phyloP scores from a whole-genome alignment of 2,797 vertebrate genomes.

The Brachyrhaphis roseni region DNA sequence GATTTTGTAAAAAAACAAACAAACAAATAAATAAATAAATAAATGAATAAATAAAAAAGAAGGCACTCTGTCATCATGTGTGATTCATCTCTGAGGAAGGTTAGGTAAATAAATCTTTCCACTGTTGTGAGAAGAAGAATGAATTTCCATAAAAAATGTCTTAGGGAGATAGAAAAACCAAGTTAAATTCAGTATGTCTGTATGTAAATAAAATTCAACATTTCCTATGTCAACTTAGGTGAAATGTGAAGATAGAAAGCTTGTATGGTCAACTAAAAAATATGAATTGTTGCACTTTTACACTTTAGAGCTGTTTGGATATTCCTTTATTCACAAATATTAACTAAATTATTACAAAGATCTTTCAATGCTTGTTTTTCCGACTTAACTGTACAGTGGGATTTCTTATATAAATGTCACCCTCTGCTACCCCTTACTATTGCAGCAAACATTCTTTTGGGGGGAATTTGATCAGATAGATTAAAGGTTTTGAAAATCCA shows the following conservation, averaged over 20 bases:
- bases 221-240: slow-evolving; percentile 5
- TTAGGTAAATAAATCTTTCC: not conserved
- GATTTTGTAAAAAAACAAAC: not conserved
- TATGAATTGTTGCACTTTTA: not conserved
- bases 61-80: not conserved
- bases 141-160: not conserved
- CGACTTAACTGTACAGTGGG: not conserved
- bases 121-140: not conserved
- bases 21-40: too few relatives aligned
- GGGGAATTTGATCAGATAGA: not conserved
- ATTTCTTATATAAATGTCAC: not conserved
- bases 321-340: not conserved
- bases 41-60: too few relatives aligned
- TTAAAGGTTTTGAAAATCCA: not conserved
- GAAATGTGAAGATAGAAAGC: not conserved
- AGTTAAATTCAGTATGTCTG: not conserved
- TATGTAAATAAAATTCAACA: not conserved
- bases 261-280: not conserved
- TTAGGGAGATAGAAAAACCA: not conserved
- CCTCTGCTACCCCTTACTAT: not conserved
- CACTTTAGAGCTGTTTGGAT: not conserved
- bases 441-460: not conserved
- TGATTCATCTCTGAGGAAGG: not conserved
- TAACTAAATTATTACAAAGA: not conserved
- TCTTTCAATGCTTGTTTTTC: not conserved